Percentiles rank a stretch among this genome's conserved stretches.
phyloP scores from a whole-genome alignment of 2,888 invertebrate species.

The Pristionchus japonicus region DNA sequence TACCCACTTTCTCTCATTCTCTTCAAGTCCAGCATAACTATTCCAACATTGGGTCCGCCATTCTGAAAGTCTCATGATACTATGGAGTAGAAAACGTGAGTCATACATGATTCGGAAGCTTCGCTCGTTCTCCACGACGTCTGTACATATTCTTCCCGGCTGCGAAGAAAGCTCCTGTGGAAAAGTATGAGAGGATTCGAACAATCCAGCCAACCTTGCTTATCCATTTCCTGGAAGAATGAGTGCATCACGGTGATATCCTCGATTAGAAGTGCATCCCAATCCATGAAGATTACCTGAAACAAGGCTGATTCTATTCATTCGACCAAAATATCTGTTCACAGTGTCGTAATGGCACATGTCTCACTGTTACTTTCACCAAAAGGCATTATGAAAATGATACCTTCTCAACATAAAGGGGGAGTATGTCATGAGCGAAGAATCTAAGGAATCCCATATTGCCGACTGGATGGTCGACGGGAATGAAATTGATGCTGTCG shows the following conservation, averaged over 20 bases:
- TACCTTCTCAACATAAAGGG: background rate
- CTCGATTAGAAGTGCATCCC: background rate
- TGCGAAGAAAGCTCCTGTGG: background rate
- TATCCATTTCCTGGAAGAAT: background rate
- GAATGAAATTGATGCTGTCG: background rate
- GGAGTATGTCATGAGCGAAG: background rate
- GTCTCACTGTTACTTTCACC: background rate
- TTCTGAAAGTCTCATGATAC: background rate
- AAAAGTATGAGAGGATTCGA: too few species aligned
- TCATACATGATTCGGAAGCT: too few species aligned
- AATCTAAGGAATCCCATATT: background rate
- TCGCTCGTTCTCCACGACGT: background rate
- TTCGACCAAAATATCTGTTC: too few species aligned
- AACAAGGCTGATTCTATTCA: too few species aligned
- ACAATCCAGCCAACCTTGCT: background rate
- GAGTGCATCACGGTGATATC: background rate
- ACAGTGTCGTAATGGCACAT: too few species aligned
- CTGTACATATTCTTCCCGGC: background rate
- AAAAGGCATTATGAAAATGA: background rate
- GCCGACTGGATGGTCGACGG: background rate
- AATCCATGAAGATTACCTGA: background rate
- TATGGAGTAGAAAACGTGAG: too few species aligned
- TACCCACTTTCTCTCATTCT: background rate
- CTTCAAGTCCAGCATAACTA: background rate
- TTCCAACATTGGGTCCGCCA: background rate